phyloP scores from a whole-genome alignment of 2,888 invertebrate genomes.

The Miltochrista miniata region DNA sequence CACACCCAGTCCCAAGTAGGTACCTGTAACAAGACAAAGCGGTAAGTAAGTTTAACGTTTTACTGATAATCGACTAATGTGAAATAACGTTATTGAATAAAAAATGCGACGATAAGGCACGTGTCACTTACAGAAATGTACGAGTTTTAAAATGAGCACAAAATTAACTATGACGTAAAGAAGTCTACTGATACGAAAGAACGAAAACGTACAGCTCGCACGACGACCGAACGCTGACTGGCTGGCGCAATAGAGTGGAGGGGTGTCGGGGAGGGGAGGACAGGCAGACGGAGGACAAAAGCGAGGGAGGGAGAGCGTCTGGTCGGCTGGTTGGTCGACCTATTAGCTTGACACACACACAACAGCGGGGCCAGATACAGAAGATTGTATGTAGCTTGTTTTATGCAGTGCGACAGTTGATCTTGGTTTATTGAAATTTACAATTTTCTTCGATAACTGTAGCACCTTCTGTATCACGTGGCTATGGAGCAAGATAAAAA shows the following conservation, averaged over 20 bases:
- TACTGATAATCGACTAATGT: constrained; percentile 35
- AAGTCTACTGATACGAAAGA: constrained; percentile 41
- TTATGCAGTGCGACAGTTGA: constrained; percentile 55
- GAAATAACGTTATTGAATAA: constrained; percentile 32
- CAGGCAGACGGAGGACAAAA: constrained; percentile 66
- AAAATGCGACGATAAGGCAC: constrained; percentile 44
- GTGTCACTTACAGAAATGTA: constrained; percentile 61
- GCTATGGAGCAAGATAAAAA: constrained; percentile 4
- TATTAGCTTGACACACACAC: constrained; percentile 74
- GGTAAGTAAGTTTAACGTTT: constrained; percentile 62
- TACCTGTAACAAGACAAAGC: constrained; percentile 83
- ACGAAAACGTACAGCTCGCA: constrained; percentile 44
- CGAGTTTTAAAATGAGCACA: constrained; percentile 64
- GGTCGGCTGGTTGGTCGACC: constrained; percentile 81
- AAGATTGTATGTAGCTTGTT: constrained; percentile 70
- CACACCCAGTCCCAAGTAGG: constrained; percentile 80
- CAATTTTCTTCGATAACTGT: constrained; percentile 24
- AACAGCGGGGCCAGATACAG: constrained; percentile 62
- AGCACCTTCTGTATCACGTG: constrained; percentile 6
- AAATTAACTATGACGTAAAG: constrained; percentile 78
- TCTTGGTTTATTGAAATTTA: constrained; percentile 20
- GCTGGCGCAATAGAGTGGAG: constrained; percentile 60
- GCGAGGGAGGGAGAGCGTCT: constrained; percentile 78
- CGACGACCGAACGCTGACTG: constrained; percentile 70
- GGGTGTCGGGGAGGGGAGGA: constrained; percentile 52